A percentile compares a stretch with the other conserved stretches of the same genome.
Conservation (phyloP, 2,888 invertebrate genomes). For the Dasysyrphus tricinctus region DNA sequence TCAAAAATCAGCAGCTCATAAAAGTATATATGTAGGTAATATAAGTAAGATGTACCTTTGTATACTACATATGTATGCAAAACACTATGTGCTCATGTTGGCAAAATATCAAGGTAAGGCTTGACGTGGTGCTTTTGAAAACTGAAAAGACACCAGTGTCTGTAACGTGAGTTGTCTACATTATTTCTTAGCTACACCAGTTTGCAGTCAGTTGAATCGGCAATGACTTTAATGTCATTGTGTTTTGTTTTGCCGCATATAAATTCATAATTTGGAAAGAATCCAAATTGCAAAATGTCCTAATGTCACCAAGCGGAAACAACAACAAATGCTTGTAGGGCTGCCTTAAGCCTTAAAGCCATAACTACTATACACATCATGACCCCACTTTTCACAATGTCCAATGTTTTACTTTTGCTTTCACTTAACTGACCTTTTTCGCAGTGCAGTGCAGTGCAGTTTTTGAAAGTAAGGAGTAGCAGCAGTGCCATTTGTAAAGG, state of each 20-base stretch:
- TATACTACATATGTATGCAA: neutral
- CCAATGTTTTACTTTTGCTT: conserved; percentile 27
- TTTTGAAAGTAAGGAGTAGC: conserved; percentile 1
- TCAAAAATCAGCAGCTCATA: no score
- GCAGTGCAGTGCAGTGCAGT: conserved; percentile 48
- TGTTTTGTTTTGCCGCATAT: conserved; percentile 38
- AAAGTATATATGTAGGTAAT: no score
- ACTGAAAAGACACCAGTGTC: neutral
- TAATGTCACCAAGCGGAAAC: conserved; percentile 59
- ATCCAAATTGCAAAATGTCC: conserved; percentile 62
- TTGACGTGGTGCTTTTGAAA: conserved; percentile 1
- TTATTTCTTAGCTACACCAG: conserved; percentile 8
- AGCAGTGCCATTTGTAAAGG: conserved; percentile 28
- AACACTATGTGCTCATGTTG: neutral
- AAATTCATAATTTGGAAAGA: conserved; percentile 65
- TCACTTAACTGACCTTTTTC: conserved; percentile 62
- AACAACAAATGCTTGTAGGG: conserved; percentile 50
- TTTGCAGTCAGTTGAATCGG: conserved; percentile 7
- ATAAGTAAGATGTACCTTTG: neutral
- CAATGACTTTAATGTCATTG: neutral
- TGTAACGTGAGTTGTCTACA: neutral
- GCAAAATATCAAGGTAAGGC: neutral
- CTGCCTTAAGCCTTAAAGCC: conserved; percentile 6
- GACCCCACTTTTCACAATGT: conserved; percentile 3
- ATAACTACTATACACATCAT: neutral